Evolutionary conservation across 2,888 invertebrate species (phyloP).

Genomic region (Latheticus oryzae): DNA sequence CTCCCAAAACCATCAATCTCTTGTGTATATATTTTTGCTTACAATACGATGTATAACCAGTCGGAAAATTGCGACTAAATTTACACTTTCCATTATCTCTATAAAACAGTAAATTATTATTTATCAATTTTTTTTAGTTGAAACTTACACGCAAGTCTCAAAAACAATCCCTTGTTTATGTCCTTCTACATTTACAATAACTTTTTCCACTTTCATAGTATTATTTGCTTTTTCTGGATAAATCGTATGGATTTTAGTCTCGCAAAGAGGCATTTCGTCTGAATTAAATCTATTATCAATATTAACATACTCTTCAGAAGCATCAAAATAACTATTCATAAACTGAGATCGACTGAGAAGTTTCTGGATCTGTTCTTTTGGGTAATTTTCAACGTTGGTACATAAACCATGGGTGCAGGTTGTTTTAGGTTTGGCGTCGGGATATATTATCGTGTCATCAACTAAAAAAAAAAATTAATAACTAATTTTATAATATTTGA

Average conservation of each 20-base stretch:
- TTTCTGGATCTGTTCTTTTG: slow-evolving; percentile 58
- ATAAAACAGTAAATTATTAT: too few relatives aligned
- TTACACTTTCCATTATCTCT: slow-evolving; percentile 49
- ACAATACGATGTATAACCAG: slow-evolving; percentile 68
- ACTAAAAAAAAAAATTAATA: slow-evolving; percentile 4
- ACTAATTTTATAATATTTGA: neutral
- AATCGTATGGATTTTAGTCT: slow-evolving; percentile 65
- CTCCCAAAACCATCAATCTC: slow-evolving; percentile 51
- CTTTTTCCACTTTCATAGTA: slow-evolving; percentile 71
- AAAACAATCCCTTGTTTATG: slow-evolving; percentile 77
- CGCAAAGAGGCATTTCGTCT: slow-evolving; percentile 52
- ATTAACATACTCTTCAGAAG: slow-evolving; percentile 19
- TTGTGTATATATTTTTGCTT: slow-evolving; percentile 68
- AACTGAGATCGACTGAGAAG: slow-evolving; percentile 46
- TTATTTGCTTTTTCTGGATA: slow-evolving; percentile 72
- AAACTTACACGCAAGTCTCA: slow-evolving; percentile 75
- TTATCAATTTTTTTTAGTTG: slow-evolving; percentile 3
- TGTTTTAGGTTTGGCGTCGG: slow-evolving; percentile 12
- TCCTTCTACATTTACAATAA: slow-evolving; percentile 74
- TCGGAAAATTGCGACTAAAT: slow-evolving; percentile 62
- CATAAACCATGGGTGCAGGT: slow-evolving; percentile 58
- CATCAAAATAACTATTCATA: slow-evolving; percentile 47
- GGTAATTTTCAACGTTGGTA: slow-evolving; percentile 64
- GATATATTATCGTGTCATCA: slow-evolving; percentile 28
- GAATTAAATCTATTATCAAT: slow-evolving; percentile 43